Conservation (phyloP, 2,113 vertebrate genomes). For the Falcunculus frontatus region DNA sequence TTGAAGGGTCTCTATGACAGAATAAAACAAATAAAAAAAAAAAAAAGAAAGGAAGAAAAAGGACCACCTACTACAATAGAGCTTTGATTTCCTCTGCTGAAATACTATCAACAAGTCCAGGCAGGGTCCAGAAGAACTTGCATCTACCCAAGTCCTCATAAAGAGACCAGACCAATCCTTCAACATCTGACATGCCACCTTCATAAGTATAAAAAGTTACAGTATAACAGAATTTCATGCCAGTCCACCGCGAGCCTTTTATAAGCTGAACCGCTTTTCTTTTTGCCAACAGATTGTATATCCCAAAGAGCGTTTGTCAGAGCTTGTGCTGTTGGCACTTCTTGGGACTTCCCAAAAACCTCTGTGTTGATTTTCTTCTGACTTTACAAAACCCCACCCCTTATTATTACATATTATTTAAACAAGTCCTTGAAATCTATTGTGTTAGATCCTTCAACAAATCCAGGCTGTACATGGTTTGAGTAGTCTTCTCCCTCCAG, state of each 20-base stretch:
- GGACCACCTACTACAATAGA: not conserved
- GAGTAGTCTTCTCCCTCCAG: not conserved
- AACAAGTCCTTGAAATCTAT: not conserved
- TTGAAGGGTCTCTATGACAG: not conserved
- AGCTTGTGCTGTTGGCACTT: not conserved
- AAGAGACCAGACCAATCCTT: not conserved
- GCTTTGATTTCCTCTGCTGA: not conserved
- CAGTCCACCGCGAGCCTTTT: not conserved
- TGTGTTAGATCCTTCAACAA: not conserved
- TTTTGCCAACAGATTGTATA: not conserved
- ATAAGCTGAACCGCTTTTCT: not conserved
- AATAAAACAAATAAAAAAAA: not conserved
- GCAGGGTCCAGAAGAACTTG: not conserved
- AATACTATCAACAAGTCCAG: not conserved
- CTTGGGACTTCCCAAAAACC: not conserved
- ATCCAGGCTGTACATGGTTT: not conserved
- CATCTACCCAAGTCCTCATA: rapidly evolving
- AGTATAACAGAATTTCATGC: not conserved
- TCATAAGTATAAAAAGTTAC: not conserved
- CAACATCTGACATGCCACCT: not conserved
- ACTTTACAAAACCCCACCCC: not conserved
- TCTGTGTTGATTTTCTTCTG: not conserved
- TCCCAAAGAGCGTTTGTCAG: not conserved
- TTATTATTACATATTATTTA: not conserved
- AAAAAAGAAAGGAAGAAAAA: not conserved